These are phyloP conservation scores for Sus scrofa DNA, from an alignment of 2,113 vertebrate genomes.

Conservation along the genomic window DNA sequence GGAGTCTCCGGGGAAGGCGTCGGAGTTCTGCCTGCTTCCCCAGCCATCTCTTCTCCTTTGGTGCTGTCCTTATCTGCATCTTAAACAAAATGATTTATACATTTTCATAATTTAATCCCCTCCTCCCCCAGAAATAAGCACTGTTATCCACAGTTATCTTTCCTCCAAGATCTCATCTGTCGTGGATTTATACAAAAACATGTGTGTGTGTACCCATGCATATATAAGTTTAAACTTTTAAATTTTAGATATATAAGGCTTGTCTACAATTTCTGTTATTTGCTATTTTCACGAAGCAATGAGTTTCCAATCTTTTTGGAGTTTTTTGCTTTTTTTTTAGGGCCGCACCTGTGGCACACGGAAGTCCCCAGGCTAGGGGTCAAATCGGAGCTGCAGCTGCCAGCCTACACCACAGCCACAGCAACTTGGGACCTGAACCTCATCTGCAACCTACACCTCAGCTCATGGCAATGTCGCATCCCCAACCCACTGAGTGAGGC, in stretches of 20 bases:
- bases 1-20: background rate
- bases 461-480: too few species aligned
- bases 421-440: too few species aligned
- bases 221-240: background rate
- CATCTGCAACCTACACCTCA: too few species aligned
- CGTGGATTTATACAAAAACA: background rate
- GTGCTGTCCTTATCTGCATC: background rate
- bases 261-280: background rate
- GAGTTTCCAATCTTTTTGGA: background rate
- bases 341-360: too few species aligned
- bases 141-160: background rate
- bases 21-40: background rate
- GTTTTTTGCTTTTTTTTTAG: too few species aligned
- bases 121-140: background rate
- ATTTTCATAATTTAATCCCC: background rate
- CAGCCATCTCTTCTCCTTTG: background rate
- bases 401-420: too few species aligned
- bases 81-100: background rate
- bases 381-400: too few species aligned
- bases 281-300: background rate
- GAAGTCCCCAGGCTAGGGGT: too few species aligned
- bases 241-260: background rate
- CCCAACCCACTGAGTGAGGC: too few species aligned
- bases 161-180: background rate
- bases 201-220: fast-evolving